Conservation (phyloP, 2,888 invertebrate species). For the Tuta absoluta region DNA sequence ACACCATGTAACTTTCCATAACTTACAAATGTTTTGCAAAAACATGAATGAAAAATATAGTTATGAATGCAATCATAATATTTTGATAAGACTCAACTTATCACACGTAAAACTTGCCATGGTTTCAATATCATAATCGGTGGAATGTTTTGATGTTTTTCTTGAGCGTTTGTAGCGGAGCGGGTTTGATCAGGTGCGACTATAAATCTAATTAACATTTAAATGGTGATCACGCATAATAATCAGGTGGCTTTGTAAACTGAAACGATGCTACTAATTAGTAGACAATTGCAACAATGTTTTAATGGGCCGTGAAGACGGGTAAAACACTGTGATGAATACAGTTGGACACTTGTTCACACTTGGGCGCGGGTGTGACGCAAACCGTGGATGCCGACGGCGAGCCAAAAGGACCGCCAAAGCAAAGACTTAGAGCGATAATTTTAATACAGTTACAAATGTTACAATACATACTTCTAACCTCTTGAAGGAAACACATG, state of each 20-base stretch:
- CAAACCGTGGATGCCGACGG: constrained; percentile 42
- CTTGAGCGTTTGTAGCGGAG: constrained; percentile 42
- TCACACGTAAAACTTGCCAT: not conserved
- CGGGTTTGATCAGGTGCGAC: constrained; percentile 70
- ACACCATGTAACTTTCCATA: too few relatives aligned
- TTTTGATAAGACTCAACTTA: not conserved
- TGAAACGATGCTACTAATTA: constrained; percentile 71
- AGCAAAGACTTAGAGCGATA: too few relatives aligned
- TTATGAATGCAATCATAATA: not conserved
- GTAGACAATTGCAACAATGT: constrained; percentile 67
- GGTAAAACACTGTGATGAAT: constrained; percentile 56
- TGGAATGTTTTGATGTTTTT: constrained; percentile 42
- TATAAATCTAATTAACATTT: constrained; percentile 79
- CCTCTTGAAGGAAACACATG: too few relatives aligned
- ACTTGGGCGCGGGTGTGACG: constrained; percentile 53
- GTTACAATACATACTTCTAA: too few relatives aligned
- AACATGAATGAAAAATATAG: too few relatives aligned
- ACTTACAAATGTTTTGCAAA: too few relatives aligned
- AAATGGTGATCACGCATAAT: constrained; percentile 80
- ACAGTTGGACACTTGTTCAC: constrained; percentile 62
- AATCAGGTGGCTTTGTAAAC: constrained; percentile 73
- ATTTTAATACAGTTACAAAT: too few relatives aligned
- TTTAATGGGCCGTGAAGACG: constrained; percentile 62
- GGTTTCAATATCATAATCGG: constrained; percentile 5
- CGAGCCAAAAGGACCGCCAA: constrained; percentile 2